Evolutionary conservation across 1,140 invertebrate genomes (phyloP).

Genomic region (Marisa cornuarietis): DNA sequence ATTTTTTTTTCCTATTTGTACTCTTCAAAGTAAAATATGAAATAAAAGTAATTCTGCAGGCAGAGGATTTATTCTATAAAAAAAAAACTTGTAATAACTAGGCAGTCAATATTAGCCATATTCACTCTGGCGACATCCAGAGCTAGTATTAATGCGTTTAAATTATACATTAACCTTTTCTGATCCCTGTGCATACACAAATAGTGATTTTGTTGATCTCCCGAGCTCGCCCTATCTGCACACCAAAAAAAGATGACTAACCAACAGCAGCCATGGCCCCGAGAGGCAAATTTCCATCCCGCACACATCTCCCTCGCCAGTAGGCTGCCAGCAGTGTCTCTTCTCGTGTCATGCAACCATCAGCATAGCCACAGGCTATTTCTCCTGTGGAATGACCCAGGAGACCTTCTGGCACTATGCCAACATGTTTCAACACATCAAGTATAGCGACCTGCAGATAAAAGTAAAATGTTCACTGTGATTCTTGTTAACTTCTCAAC

Average conservation of each 20-base stretch:
- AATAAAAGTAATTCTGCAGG: no score
- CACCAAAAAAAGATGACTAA: conserved; percentile 48
- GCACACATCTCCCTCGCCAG: conserved; percentile 87
- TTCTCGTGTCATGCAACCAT: conserved; percentile 90
- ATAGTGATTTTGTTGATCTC: no score
- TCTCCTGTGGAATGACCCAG: conserved; percentile 87
- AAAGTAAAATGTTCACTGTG: not conserved
- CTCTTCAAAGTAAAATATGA: no score
- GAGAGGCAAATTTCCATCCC: conserved; percentile 77
- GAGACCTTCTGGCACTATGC: conserved; percentile 89
- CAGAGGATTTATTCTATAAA: no score
- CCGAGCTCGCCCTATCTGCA: not conserved
- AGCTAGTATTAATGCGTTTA: no score
- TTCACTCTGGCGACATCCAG: no score
- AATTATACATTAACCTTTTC: no score
- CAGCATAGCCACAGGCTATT: conserved; percentile 92
- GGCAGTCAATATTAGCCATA: no score
- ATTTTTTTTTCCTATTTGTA: no score
- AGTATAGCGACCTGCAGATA: conserved; percentile 81
- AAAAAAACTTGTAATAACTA: no score
- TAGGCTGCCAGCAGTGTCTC: conserved; percentile 93
- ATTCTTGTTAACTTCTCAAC: no score
- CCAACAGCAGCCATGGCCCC: conserved; percentile 88
- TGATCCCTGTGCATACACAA: no score
- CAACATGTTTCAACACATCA: conserved; percentile 82